A percentile compares a stretch with the other conserved stretches of the same genome.
These are phyloP conservation scores for Drosophila ercepeae DNA, from an alignment of 1,140 invertebrate genomes.

Conservation along the genomic window DNA sequence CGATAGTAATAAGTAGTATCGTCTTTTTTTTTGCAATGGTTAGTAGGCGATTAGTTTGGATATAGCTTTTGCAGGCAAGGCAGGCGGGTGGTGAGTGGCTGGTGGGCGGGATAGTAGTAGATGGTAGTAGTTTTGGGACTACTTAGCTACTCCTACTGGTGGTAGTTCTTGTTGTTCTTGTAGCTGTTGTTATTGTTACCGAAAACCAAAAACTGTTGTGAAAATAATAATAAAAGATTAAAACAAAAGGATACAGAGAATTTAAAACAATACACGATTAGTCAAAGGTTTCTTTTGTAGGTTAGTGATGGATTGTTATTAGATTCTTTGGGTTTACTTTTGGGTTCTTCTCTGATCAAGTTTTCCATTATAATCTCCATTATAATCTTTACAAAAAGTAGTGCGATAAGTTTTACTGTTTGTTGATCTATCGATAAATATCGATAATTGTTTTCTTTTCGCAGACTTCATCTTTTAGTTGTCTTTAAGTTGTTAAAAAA, in stretches of 20 bases:
- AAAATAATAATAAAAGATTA: constrained; percentile 37
- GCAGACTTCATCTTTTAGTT: constrained; percentile 2
- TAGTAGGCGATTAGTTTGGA: constrained; percentile 49
- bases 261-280: constrained; percentile 13
- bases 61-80: constrained; percentile 41
- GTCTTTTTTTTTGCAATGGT: constrained; percentile 14
- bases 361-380: constrained; percentile 23
- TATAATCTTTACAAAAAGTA: constrained; percentile 12
- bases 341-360: constrained; percentile 19
- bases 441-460: constrained; percentile 1
- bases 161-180: constrained; percentile 42
- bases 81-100: constrained; percentile 52
- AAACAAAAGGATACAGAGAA: constrained; percentile 8
- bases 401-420: constrained; percentile 44
- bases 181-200: constrained; percentile 43
- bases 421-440: constrained; percentile 27
- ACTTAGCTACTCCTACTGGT: constrained; percentile 44
- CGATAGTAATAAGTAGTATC: constrained; percentile 17
- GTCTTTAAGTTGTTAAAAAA: not conserved
- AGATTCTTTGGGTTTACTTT: constrained; percentile 9
- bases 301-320: constrained; percentile 23
- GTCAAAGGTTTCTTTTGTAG: constrained; percentile 8
- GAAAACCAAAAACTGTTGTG: constrained; percentile 32
- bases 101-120: constrained; percentile 17
- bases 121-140: constrained; percentile 24